Base-by-base conservation (phyloP, 92 coral and sea anemone genomes). In the Bergia puertoricense region DNA sequence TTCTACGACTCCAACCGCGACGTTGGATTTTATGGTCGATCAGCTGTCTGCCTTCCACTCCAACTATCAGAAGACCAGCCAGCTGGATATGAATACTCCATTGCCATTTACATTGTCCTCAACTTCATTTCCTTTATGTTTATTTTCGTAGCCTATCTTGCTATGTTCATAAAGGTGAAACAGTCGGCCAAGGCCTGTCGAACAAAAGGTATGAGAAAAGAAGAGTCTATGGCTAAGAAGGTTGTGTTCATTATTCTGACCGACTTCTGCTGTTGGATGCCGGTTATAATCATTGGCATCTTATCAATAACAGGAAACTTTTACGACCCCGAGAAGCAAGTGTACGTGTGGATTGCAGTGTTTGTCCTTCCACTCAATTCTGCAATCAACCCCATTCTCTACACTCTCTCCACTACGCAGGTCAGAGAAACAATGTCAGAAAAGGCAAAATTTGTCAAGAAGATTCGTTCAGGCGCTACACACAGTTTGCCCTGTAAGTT, bases 271-370 rank as follows among this genome's bases (percentile, higher is more conserved):
- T 30, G 89, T 18, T 86, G 89, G 89, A 23, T 86, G 40, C 89
- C 89, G 37, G 89, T 86, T 5, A 86, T 86, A 45, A 42, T 86
- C 15, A 54, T 86, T 1, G 67, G 89, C 42, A 5, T 86, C 9
- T 41, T 86, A 74, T 40, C 89, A 20, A 39, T 77, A 22, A 76
- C 76, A 13, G 89, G 89, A 56, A 76, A 86, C 42, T 51, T 86
- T 8, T 56, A 86, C 43, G 89, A 86, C 57, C 89, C 89, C 6
- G 44, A 56, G 16, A 86, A 86, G 22, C 77, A 86, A 46, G 89
- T 77, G 2, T 86, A 86, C 46, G 89, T 76, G 9, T 86, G 89
- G 89, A 77, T 86, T 9, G 89, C 89, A 20, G 89, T 86, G 75
- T 86, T 86, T 76, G 89, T 86, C 16, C 66, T 86, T 74, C 89